These are phyloP conservation scores for Abrostola tripartita DNA, from an alignment of 2,888 invertebrate species.

Conservation along the genomic window DNA sequence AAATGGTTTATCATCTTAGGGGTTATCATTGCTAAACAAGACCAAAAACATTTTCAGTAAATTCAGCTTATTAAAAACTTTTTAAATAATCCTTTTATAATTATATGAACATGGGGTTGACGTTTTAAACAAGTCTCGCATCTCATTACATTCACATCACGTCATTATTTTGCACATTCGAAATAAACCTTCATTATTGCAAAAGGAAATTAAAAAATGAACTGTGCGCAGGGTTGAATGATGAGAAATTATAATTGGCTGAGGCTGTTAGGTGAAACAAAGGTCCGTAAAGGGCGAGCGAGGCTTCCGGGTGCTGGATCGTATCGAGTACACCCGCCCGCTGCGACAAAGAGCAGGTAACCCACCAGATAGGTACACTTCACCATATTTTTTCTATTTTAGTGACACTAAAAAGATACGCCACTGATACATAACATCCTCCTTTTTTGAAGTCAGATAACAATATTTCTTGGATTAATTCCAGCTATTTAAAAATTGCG, in stretches of 20 bases:
- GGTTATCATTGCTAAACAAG: no score
- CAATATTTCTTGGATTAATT: no score
- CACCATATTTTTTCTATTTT: neutral
- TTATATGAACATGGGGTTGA: no score
- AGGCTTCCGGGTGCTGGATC: slow-evolving; percentile 65
- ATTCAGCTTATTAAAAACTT: no score
- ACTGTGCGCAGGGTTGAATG: slow-evolving; percentile 53
- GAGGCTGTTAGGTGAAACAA: slow-evolving; percentile 76
- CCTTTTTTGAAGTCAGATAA: no score
- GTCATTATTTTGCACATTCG: slow-evolving; percentile 12
- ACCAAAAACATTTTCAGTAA: no score
- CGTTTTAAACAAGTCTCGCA: neutral
- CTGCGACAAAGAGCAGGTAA: slow-evolving; percentile 62
- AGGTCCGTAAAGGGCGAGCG: slow-evolving; percentile 82
- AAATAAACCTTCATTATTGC: slow-evolving; percentile 34
- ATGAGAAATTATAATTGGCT: slow-evolving; percentile 63
- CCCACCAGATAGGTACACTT: slow-evolving; percentile 40
- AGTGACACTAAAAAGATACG: no score
- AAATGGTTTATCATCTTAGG: no score
- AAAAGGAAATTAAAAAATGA: slow-evolving; percentile 52
- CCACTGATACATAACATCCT: no score
- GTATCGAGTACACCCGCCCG: slow-evolving; percentile 74
- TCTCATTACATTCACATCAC: neutral
- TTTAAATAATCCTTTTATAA: no score
- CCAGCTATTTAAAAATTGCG: no score